phyloP scores from a whole-genome alignment of 2,113 vertebrate species.

The Ptyas mucosa region DNA sequence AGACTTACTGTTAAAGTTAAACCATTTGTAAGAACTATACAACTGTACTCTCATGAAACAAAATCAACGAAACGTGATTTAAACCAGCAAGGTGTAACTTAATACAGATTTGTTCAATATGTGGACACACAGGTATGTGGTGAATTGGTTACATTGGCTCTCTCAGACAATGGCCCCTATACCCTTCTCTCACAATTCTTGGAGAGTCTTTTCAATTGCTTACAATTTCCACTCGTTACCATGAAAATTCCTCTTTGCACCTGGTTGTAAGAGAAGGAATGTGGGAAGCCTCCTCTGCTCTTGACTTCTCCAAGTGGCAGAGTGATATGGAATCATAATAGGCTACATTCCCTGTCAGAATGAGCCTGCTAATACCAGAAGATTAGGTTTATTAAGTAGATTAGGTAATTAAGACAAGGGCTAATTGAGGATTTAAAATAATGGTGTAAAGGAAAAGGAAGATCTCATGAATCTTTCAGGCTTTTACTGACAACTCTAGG shows the following conservation, averaged over 20 bases:
- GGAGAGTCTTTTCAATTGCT: neutral
- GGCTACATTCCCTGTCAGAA: neutral
- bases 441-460: neutral
- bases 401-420: neutral
- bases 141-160: neutral
- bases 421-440: neutral
- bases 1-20: neutral
- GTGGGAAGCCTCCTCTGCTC: neutral
- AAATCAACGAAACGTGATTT: neutral
- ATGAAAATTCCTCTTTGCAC: neutral
- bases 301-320: neutral
- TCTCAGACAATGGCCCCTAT: neutral
- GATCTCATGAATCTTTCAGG: neutral
- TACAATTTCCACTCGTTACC: neutral
- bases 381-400: neutral
- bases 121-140: neutral
- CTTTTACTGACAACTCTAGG: neutral
- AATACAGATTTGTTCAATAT: neutral
- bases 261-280: neutral
- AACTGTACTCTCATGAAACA: neutral
- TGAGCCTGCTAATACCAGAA: neutral
- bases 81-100: neutral
- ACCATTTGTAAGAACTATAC: neutral
- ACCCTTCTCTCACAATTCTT: neutral
- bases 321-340: neutral